A percentile compares a stretch with the other conserved stretches of the same genome.
phyloP scores from a whole-genome alignment of 2,888 invertebrate genomes.

The Hyposoter didymator region DNA sequence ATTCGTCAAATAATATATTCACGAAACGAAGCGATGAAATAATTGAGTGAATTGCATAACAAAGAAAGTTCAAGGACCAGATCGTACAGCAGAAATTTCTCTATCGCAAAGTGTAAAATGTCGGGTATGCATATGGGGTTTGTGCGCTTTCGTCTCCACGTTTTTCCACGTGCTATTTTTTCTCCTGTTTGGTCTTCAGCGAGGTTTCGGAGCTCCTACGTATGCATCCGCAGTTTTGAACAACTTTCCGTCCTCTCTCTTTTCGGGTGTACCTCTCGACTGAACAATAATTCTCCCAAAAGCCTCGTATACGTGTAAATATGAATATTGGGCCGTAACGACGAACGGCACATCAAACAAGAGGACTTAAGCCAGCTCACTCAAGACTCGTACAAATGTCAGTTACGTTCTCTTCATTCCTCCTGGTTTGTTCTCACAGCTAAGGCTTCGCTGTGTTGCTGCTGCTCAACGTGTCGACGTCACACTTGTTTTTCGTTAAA shows the following conservation, averaged over 20 bases:
- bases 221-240: conserved; percentile 27
- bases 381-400: neutral
- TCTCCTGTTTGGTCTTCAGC: neutral
- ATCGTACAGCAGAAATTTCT: conserved; percentile 36
- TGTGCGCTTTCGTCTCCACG: conserved; percentile 44
- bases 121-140: conserved; percentile 76
- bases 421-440: neutral
- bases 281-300: neutral
- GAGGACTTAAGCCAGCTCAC: neutral
- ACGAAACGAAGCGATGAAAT: neutral
- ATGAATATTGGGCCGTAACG: neutral
- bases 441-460: neutral
- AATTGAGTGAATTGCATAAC: neutral
- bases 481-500: neutral
- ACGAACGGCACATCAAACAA: neutral
- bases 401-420: neutral
- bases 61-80: conserved; percentile 17
- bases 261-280: neutral
- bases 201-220: neutral
- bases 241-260: conserved; percentile 45
- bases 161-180: neutral
- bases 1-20: conserved; percentile 18
- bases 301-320: neutral
- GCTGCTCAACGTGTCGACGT: neutral
- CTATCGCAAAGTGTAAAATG: conserved; percentile 75